A percentile compares a stretch with the other conserved stretches of the same genome.
Evolutionary conservation across 2,113 vertebrate species (phyloP).

Genomic region (Corythoichthys intestinalis): DNA sequence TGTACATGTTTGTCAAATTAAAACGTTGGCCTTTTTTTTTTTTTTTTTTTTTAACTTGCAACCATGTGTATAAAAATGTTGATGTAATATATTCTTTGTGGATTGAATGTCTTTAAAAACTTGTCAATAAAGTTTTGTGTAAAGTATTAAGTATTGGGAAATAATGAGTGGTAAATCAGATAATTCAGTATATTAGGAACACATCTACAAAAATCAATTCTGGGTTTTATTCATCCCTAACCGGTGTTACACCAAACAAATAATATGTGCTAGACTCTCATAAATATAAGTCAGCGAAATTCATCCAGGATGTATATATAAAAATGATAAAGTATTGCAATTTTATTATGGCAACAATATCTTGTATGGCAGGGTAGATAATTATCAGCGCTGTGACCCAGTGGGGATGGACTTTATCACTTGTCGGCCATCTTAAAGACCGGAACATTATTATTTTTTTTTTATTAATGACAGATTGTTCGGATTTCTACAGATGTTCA

Average conservation of each 20-base stretch:
- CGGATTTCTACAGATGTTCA: too few species aligned
- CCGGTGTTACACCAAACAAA: neutral
- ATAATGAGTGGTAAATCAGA: neutral
- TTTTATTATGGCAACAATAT: neutral
- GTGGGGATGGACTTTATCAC: too few species aligned
- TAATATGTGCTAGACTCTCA: neutral
- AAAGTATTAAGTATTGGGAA: too few species aligned
- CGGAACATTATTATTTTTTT: too few species aligned
- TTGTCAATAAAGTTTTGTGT: constrained; percentile 24
- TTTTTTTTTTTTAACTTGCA: constrained; percentile 2
- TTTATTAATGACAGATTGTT: too few species aligned
- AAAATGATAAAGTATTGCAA: neutral
- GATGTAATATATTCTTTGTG: constrained; percentile 82
- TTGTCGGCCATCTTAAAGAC: too few species aligned
- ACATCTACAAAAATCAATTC: fast-evolving
- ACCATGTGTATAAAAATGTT: constrained; percentile 69
- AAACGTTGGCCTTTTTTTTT: constrained; percentile 13
- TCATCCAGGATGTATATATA: neutral
- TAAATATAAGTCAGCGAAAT: neutral
- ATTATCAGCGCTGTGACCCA: too few species aligned
- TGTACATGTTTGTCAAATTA: constrained; percentile 31
- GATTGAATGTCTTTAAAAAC: constrained; percentile 30
- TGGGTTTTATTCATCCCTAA: neutral
- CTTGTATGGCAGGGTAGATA: too few species aligned
- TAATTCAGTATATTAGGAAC: neutral